Conservation (phyloP, 23 tunicate species). For the Phallusia fumigata region DNA sequence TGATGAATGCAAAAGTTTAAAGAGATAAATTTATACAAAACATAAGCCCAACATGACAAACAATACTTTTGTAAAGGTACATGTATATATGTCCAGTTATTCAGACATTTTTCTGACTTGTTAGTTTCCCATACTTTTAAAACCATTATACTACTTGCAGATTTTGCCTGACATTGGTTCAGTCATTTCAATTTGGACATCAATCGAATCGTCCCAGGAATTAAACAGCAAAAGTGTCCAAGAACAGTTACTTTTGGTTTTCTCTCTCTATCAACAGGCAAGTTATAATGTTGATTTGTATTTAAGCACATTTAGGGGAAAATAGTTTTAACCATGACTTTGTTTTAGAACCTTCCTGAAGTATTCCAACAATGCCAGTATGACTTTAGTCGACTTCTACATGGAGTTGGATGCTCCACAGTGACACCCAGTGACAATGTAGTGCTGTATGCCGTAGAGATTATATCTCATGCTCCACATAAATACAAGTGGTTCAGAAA, state of each 20-base stretch:
- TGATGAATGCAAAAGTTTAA: too few relatives aligned
- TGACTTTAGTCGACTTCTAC: conserved; percentile 26
- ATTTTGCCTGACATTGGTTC: background rate
- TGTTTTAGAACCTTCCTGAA: conserved; percentile 19
- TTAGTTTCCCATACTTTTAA: too few relatives aligned
- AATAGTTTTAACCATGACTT: background rate
- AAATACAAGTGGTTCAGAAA: conserved; percentile 5
- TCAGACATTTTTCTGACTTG: too few relatives aligned
- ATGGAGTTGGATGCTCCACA: background rate
- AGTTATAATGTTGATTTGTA: background rate
- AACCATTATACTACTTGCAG: too few relatives aligned
- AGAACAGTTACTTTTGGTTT: background rate
- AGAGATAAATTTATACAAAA: too few relatives aligned
- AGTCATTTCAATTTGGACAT: background rate
- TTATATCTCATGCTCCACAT: background rate
- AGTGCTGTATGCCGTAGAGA: background rate
- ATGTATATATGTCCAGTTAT: too few relatives aligned
- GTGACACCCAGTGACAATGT: background rate
- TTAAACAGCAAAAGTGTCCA: background rate
- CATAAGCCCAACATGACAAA: too few relatives aligned
- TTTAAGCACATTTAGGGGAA: background rate
- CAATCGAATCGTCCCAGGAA: background rate
- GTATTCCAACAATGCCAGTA: conserved; percentile 13
- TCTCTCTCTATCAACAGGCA: background rate
- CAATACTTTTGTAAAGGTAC: too few relatives aligned